Conservation (phyloP, 2,888 invertebrate genomes). For the Tenthredo amoena region DNA sequence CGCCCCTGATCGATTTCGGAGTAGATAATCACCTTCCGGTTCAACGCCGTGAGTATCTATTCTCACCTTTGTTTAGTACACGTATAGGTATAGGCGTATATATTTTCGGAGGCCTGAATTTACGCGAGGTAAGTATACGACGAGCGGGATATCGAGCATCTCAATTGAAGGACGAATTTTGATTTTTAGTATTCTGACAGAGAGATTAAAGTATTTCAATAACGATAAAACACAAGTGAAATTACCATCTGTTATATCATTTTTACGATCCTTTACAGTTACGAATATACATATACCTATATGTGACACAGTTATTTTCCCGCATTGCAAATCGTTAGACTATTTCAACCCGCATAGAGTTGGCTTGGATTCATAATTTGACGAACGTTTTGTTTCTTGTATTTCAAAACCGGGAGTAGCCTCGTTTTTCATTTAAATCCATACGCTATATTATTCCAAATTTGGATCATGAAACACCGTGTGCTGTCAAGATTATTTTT, state of each 20-base stretch:
- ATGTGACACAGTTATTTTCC: background rate
- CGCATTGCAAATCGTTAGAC: slow-evolving; percentile 16
- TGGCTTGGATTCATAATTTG: background rate
- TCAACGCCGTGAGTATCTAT: background rate
- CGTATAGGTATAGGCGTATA: background rate
- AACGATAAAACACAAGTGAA: background rate
- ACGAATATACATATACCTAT: background rate
- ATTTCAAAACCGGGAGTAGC: background rate
- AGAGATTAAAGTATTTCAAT: background rate
- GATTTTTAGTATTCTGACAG: background rate
- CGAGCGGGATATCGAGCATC: background rate
- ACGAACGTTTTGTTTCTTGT: background rate
- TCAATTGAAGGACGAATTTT: background rate
- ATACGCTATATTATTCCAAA: background rate
- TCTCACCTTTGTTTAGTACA: background rate
- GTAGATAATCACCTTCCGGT: background rate
- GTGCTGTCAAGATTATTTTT: background rate
- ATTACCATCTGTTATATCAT: background rate
- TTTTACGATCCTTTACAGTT: background rate
- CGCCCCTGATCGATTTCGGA: slow-evolving; percentile 1
- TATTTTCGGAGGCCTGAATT: background rate
- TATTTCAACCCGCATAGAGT: slow-evolving; percentile 24
- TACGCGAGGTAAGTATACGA: background rate
- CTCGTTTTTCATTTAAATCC: background rate
- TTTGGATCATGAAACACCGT: background rate